Percentiles rank a stretch among this genome's conserved stretches.
These are phyloP conservation scores for Chelon labrosus DNA, from an alignment of 2,797 vertebrate species.

Conservation along the genomic window DNA sequence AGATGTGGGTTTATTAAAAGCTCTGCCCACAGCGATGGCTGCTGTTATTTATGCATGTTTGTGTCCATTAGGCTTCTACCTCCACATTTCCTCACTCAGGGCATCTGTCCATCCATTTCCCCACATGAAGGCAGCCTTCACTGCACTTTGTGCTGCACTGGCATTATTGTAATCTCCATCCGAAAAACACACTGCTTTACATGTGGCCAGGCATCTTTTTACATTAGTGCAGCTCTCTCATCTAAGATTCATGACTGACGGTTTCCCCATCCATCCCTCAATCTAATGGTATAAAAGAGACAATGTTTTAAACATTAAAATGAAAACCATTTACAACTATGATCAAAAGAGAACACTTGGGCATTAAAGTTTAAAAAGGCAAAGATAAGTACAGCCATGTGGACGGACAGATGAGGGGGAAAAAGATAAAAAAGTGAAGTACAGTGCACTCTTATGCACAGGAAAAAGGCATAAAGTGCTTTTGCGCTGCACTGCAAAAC, in stretches of 20 bases:
- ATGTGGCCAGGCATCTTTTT: constrained; percentile 94
- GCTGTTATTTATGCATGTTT: constrained; percentile 98
- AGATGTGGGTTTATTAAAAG: constrained; percentile 88
- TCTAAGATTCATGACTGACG: constrained; percentile 96
- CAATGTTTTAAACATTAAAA: constrained; percentile 99
- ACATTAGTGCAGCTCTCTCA: constrained; percentile 93
- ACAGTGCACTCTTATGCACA: constrained; percentile 75
- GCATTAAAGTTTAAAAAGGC: constrained; percentile 95
- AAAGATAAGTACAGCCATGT: constrained; percentile 88
- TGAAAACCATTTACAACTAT: constrained; percentile 98
- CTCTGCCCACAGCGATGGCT: constrained; percentile 78
- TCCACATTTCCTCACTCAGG: constrained; percentile 88
- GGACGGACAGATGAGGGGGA: constrained; percentile 81
- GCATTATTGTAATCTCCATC: constrained; percentile 95
- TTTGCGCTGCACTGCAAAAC: constrained; percentile 83
- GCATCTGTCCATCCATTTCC: constrained; percentile 82
- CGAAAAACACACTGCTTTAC: constrained; percentile 90
- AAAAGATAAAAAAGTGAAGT: constrained; percentile 77
- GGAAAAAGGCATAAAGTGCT: constrained; percentile 83
- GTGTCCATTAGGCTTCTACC: constrained; percentile 98
- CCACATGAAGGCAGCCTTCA: constrained; percentile 72
- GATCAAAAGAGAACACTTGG: constrained; percentile 95
- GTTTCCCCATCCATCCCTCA: constrained; percentile 86
- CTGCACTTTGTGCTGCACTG: constrained; percentile 85
- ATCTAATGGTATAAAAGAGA: constrained; percentile 96